Conservation (phyloP, 2,797 vertebrate genomes). For the Notamacropus eugenii region DNA sequence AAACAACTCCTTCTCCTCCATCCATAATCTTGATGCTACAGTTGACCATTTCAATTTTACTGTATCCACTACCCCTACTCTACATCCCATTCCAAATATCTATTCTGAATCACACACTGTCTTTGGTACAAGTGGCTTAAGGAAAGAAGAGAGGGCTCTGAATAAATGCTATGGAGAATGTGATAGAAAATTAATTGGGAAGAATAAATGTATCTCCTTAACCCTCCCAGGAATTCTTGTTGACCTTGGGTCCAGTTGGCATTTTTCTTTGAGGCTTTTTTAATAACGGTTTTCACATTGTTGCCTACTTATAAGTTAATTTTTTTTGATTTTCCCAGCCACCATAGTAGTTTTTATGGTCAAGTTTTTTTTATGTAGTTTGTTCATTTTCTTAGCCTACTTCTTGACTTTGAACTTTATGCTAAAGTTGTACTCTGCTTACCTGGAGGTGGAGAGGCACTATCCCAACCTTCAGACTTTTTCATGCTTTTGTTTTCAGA, state of each 20-base stretch:
- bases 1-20: neutral
- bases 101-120: neutral
- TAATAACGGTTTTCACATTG: neutral
- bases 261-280: neutral
- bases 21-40: neutral
- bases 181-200: neutral
- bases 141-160: neutral
- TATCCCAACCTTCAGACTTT: neutral
- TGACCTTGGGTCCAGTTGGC: neutral
- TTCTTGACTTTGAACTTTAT: neutral
- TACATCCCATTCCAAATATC: neutral
- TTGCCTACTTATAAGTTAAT: neutral
- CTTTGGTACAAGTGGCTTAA: neutral
- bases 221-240: neutral
- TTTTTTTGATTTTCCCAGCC: neutral
- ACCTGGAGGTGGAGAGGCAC: neutral
- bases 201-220: neutral
- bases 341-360: neutral
- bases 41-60: neutral
- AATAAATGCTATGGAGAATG: neutral
- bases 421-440: neutral
- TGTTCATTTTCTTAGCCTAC: neutral
- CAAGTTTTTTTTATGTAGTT: neutral
- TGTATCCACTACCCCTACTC: neutral
- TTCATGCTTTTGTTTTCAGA: neutral